Evolutionary conservation across 2,888 invertebrate species (phyloP), one percentile per base, ranked within the genome.

Genomic region (Arge pagana): DNA sequence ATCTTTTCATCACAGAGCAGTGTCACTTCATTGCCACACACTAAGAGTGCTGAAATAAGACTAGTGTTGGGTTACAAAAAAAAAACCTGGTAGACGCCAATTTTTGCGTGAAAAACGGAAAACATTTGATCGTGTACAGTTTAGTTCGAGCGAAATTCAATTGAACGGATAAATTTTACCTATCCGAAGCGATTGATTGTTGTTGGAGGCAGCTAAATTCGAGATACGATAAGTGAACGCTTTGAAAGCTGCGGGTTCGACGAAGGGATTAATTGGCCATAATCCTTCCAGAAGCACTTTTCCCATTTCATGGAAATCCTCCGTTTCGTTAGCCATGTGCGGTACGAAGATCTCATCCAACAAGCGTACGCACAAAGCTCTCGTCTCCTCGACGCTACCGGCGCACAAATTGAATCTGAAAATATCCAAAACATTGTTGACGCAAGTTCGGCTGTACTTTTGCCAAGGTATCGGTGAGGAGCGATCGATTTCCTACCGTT

Each of bases 401-500:
- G 83, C 81, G 66, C 89, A 89, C 2, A 90, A 78, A 69, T 90
- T 90, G 71, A 85, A 90, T 61, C 89, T 87, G 71, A 31, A 74
- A 70, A 56, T 19, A 53, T 37, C 23, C 26, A 37, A 50, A 11
- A 52, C 11, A 49, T 11, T 40, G 26, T 21, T 26, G 10, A 19
- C 5, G 37, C 2, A 33, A 13, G n/a, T n/a, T n/a, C n/a, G n/a
- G n/a, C 18, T 24, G 23, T 30, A 4, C 19, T 3, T 30, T 31
- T 8, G 18, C 28, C 10, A 3, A 3, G 28, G n/a, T 26, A 26
- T 3, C 2, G 6, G 11, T 16, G 23, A 49, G 7, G n/a, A 28
- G 2, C 11, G 4, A 7, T 18, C 10, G 18, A 11, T 18, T n/a
- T 19, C 11, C 65, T 62, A 88, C 86, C 82, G 85, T 62, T 95